phyloP scores from a whole-genome alignment of 2,113 vertebrate genomes.

The Fregata magnificens region DNA sequence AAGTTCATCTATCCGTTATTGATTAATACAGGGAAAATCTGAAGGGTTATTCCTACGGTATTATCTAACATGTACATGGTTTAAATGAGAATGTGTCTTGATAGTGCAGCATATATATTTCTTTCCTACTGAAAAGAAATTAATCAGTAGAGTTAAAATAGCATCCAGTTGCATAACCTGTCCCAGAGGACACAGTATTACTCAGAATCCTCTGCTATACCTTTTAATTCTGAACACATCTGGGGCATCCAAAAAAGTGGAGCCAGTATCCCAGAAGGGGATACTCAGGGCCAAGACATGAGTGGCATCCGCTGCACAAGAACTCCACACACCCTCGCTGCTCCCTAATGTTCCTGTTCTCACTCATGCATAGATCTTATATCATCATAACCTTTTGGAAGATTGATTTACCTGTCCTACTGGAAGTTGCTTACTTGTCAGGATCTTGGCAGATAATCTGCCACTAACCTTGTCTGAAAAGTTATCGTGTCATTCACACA shows the following conservation, averaged over 20 bases:
- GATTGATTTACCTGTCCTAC: background rate
- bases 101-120: background rate
- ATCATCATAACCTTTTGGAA: constrained; percentile 16
- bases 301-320: background rate
- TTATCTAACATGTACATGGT: background rate
- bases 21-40: background rate
- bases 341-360: background rate
- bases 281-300: background rate
- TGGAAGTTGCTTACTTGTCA: constrained; percentile 30
- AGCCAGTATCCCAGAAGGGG: background rate
- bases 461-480: constrained; percentile 28
- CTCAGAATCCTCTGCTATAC: background rate
- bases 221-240: background rate
- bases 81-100: background rate
- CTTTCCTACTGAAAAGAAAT: background rate
- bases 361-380: background rate
- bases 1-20: background rate
- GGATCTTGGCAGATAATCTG: background rate
- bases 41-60: background rate
- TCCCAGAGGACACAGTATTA: background rate
- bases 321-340: background rate
- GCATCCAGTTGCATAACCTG: background rate
- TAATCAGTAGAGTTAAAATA: background rate
- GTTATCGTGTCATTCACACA: background rate
- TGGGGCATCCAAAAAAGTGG: background rate